Percentiles rank a stretch among this genome's conserved stretches.
These are phyloP conservation scores for Drosophila fulvimacula DNA, from an alignment of 2,888 invertebrate species.

Conservation along the genomic window DNA sequence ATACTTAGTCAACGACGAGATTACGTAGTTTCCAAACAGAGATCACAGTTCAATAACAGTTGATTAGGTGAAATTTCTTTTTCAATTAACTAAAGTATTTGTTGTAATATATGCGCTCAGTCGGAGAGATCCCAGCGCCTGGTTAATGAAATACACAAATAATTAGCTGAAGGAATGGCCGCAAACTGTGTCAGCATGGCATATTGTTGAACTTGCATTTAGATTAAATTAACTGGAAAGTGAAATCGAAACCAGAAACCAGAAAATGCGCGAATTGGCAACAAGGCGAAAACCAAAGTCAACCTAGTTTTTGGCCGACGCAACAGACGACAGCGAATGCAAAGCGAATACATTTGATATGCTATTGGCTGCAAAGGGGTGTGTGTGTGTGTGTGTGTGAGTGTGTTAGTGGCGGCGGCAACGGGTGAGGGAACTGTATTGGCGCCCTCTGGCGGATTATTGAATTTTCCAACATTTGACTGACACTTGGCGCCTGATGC, in stretches of 20 bases:
- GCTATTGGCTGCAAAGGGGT: conserved; percentile 27
- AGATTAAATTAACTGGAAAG: conserved; percentile 57
- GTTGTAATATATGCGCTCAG: conserved; percentile 1
- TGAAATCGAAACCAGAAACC: conserved; percentile 57
- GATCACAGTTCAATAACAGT: not conserved
- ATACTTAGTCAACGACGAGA: not conserved
- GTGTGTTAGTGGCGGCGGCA: conserved; percentile 1
- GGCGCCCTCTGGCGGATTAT: conserved; percentile 75
- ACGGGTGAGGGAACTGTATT: conserved; percentile 29
- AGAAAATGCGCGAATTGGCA: conserved; percentile 52
- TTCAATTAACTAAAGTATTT: conserved; percentile 12
- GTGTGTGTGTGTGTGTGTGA: not conserved
- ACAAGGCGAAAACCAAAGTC: conserved; percentile 57
- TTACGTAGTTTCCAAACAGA: not conserved
- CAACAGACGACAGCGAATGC: conserved; percentile 64
- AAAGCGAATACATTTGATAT: conserved; percentile 48
- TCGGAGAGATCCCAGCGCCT: not conserved
- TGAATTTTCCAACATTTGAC: conserved; percentile 78
- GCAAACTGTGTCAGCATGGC: conserved; percentile 39
- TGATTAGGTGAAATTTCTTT: not conserved
- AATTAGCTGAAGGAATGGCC: conserved; percentile 5
- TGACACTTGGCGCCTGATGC: conserved; percentile 75
- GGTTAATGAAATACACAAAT: conserved; percentile 3
- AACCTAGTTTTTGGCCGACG: conserved; percentile 71
- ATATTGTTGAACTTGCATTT: conserved; percentile 53